Evolutionary conservation across 2,888 invertebrate genomes (phyloP).

Genomic region (Theodoxus fluviatilis): DNA sequence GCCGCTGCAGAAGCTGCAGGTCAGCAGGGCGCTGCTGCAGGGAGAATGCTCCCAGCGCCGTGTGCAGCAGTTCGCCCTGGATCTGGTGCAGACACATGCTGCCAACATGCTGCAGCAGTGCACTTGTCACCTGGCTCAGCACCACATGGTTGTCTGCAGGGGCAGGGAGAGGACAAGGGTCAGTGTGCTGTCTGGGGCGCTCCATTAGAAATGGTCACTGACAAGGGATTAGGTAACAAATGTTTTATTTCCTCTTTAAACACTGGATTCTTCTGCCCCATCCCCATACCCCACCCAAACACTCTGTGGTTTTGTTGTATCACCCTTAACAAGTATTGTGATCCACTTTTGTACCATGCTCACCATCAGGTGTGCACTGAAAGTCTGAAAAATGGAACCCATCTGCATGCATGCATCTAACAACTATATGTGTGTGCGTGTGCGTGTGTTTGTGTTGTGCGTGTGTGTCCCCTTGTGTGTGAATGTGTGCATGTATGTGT

Average conservation of each 20-base stretch:
- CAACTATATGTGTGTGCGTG: too few relatives aligned
- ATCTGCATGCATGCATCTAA: too few relatives aligned
- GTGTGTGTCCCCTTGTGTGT: too few relatives aligned
- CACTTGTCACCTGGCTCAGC: constrained; percentile 45
- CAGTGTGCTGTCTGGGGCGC: background rate
- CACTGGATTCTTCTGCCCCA: too few relatives aligned
- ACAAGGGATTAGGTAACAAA: background rate
- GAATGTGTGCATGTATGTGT: too few relatives aligned
- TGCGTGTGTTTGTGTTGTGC: too few relatives aligned
- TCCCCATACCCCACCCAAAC: too few relatives aligned
- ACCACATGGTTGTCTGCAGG: constrained; percentile 21
- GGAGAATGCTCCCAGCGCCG: constrained; percentile 44
- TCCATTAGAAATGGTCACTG: background rate
- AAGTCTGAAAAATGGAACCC: too few relatives aligned
- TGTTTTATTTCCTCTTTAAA: too few relatives aligned
- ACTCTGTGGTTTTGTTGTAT: background rate
- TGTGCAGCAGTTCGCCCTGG: constrained; percentile 51
- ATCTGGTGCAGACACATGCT: constrained; percentile 63
- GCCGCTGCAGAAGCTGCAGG: constrained; percentile 50
- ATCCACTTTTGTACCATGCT: too few relatives aligned
- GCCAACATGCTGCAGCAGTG: constrained; percentile 60
- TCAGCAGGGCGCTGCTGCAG: constrained; percentile 56
- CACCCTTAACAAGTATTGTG: too few relatives aligned
- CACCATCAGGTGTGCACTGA: too few relatives aligned
- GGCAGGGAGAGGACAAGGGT: background rate